Base-by-base conservation (phyloP, 1,140 invertebrate genomes). In the Scaptomyza montana region DNA sequence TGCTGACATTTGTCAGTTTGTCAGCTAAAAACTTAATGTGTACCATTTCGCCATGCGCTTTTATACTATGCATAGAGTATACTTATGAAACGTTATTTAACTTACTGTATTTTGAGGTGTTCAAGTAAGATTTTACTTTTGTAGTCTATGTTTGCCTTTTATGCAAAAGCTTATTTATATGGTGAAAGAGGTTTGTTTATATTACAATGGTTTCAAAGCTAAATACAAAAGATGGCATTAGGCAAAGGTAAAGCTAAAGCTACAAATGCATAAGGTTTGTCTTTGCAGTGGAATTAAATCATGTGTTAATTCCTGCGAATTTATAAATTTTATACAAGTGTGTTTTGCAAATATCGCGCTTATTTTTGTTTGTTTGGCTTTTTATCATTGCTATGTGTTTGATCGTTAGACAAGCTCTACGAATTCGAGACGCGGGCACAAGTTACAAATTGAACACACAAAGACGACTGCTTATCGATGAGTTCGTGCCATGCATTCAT, bases 401-500 rank as follows among this genome's bases (percentile, higher is more conserved):
- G 39, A 6, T 46, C 54, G 63, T 49, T 49, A 66, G 28, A 49
- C 54, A 59, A 66, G 45, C 54, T 59, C 45, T 57, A 41, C 19
- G 36, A 39, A 25, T 13, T n/a, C 5, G n/a, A 65, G 16, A 19
- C 21, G 46, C 9, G 51, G 51, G 50, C 50, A 54, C 25, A 30
- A 57, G 3, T 9, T 41, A 5, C 28, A 46, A 46, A 4, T n/a
- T 16, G n/a, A 30, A 56, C 39, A 49, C 50, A 9, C 5, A 33
- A 6, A 33, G 30, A 33, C 33, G 47, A 57, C 50, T 28, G 33
- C 10, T 55, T 36, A 55, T 25, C 10, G 30, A 36, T 47, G 33
- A 30, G 30, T 59, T 46, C 64, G 54, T 66, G 64, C 41, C 19
- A 50, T 21, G 62, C 62, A 55, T 65, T 47, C 55, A 54, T 54